Base-by-base conservation (phyloP, 2,113 vertebrate species). In the Erpornis zantholeuca region DNA sequence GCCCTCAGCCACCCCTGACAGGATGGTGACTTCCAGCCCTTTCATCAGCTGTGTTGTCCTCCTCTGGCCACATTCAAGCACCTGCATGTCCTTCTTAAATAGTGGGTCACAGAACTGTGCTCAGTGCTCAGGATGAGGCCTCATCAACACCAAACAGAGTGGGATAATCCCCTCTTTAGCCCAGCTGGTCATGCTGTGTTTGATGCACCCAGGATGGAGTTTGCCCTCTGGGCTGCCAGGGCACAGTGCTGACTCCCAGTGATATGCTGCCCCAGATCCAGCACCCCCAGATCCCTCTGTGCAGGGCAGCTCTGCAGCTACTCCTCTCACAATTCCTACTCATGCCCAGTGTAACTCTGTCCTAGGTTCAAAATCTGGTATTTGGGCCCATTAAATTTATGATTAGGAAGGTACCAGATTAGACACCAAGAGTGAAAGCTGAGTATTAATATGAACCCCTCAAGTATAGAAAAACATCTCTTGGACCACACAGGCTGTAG, bases 341-440 rank as follows among this genome's bases (percentile, higher is more conserved):
- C 0, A 0, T 57, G 27, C 12, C 64, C 9, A 2, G 20, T 2
- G 4, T 21, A 50, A 50, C 4, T 31, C 15, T 7, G 9, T 6
- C 50, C 80, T 11, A 11, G 19, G 28, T 25, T 40, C 47, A 70
- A 60, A 35, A 69, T 44, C 18, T 24, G 10, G 21, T 13, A 13
- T 23, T 72, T 50, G 12, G 12, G 15, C 24, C 24, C 35, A 21
- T 33, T 44, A 38, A 57, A 53, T 68, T 56, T 65, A 40, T 66
- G 13, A 69, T n/a, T 16, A 53, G 25, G 5, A 23, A 91, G 28
- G 40, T 9, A 68, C 19, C 50, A 66, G 23, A 70, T 15, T 20
- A 68, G 11, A 84, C 11, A 60, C 6, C 19, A 44, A n/a, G 18
- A 69, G 7, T 86, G 72, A 86, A 83, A 81, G 52, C 13, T 28